Evolutionary conservation across 2,888 invertebrate species (phyloP).

Genomic region (Gerris lacustris): DNA sequence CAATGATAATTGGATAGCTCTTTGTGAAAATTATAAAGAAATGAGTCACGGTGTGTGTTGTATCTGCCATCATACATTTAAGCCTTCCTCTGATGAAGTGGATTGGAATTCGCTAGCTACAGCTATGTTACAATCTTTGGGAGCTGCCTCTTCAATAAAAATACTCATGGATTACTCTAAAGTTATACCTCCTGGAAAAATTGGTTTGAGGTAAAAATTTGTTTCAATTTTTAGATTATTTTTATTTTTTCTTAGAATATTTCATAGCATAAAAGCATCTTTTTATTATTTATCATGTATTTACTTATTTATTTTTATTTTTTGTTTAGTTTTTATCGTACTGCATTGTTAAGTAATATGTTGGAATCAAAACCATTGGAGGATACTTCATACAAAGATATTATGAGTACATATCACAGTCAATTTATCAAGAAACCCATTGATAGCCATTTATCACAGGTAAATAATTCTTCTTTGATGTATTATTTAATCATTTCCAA

Average conservation of each 20-base stretch:
- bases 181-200: slow-evolving; percentile 44
- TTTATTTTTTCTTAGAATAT: neutral
- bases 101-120: slow-evolving; percentile 50
- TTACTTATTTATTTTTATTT: neutral
- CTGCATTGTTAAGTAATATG: neutral
- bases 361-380: neutral
- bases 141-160: slow-evolving; percentile 45
- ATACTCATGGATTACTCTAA: slow-evolving; percentile 46
- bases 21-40: slow-evolving; percentile 22
- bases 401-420: neutral
- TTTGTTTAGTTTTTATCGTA: neutral
- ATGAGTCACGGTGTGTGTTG: slow-evolving; percentile 26
- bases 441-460: neutral
- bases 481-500: neutral
- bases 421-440: neutral
- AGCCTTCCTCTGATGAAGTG: slow-evolving; percentile 37
- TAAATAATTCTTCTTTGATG: neutral
- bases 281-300: too few relatives aligned
- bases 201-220: slow-evolving; percentile 43
- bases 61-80: slow-evolving; percentile 20
- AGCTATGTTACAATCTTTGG: slow-evolving; percentile 49
- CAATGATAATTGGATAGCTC: slow-evolving; percentile 21
- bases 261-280: too few relatives aligned
- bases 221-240: neutral
- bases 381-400: neutral